A percentile compares a stretch with the other conserved stretches of the same genome.
Conservation (phyloP, 2,113 vertebrate species). For the Megaptera novaeangliae region DNA sequence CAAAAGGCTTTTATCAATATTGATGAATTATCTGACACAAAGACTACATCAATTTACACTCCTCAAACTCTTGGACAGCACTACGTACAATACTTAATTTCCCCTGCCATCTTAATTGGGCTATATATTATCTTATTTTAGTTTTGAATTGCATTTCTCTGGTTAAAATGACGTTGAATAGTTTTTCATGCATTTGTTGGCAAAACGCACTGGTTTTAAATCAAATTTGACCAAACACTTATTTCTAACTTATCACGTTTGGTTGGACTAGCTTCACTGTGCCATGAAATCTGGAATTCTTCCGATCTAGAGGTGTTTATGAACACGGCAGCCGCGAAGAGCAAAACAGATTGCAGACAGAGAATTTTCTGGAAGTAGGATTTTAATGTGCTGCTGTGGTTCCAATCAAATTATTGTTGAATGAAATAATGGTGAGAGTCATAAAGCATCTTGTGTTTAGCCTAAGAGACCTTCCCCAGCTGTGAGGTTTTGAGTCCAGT, state of each 20-base stretch:
- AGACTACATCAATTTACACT: neutral
- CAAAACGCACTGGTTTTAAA: neutral
- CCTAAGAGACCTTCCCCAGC: neutral
- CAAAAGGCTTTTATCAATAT: neutral
- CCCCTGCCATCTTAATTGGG: neutral
- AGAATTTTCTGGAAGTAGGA: neutral
- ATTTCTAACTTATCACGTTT: neutral
- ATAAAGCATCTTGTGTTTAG: neutral
- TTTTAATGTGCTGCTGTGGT: neutral
- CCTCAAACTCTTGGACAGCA: neutral
- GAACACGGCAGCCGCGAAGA: neutral
- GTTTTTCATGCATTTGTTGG: neutral
- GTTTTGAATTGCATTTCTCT: neutral
- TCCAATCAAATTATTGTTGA: conserved; percentile 6
- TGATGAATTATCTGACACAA: neutral
- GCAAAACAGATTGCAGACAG: neutral
- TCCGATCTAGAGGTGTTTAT: neutral
- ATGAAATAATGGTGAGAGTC: neutral
- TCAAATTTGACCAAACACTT: neutral
- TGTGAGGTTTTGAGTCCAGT: neutral
- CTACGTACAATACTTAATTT: neutral
- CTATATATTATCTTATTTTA: neutral
- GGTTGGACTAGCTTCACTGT: neutral
- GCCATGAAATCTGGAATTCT: neutral
- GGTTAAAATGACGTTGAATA: neutral